phyloP scores from a whole-genome alignment of 2,113 vertebrate species.

The Oceanodroma tethys region DNA sequence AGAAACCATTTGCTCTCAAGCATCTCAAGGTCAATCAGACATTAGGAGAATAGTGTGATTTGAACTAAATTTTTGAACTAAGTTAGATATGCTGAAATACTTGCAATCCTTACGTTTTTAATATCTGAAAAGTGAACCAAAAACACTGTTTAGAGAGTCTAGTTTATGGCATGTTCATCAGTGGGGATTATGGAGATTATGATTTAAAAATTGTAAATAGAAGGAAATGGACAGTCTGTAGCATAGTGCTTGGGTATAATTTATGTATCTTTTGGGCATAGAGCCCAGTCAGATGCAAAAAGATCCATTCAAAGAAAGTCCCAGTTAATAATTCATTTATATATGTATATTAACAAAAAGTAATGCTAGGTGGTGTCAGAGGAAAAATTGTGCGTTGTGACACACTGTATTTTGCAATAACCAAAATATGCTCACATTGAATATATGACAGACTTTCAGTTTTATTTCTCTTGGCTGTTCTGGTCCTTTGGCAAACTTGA shows the following conservation, averaged over 20 bases:
- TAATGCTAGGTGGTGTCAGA: neutral
- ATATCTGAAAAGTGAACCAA: neutral
- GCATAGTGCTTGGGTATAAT: neutral
- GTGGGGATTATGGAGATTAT: neutral
- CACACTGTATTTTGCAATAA: neutral
- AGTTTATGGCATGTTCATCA: neutral
- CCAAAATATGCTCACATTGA: neutral
- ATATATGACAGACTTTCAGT: neutral
- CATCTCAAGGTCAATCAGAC: neutral
- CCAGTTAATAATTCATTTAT: neutral
- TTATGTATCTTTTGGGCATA: neutral
- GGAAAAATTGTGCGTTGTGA: neutral
- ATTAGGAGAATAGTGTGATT: neutral
- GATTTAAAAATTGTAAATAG: neutral
- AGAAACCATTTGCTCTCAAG: neutral
- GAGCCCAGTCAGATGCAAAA: neutral
- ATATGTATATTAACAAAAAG: neutral
- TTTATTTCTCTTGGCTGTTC: conserved; percentile 10
- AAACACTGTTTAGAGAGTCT: neutral
- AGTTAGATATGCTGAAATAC: neutral
- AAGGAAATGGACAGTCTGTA: neutral
- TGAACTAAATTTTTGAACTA: neutral
- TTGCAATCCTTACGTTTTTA: neutral
- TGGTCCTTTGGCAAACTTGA: neutral
- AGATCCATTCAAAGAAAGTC: neutral